Evolutionary conservation across 2,888 invertebrate genomes (phyloP).

Genomic region (Melanophora roralis): DNA sequence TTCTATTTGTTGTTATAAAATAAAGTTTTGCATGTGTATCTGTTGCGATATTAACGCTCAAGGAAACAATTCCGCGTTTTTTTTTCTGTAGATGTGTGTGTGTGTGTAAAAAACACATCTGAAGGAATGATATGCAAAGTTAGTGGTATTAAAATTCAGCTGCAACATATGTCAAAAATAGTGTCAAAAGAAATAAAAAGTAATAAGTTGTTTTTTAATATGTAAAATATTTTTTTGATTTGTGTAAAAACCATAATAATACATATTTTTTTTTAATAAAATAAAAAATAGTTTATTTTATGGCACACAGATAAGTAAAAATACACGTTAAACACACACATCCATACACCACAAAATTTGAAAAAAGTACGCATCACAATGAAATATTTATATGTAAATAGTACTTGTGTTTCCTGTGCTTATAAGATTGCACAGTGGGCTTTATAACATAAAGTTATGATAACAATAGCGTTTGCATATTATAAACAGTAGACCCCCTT

Average conservation of each 20-base stretch:
- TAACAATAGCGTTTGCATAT: no score
- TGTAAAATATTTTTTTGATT: conserved; percentile 18
- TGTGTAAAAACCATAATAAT: conserved; percentile 31
- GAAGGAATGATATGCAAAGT: conserved; percentile 26
- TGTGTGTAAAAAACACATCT: background rate
- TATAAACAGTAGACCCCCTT: no score
- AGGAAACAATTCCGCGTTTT: conserved; percentile 17
- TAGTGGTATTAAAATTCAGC: conserved; percentile 38
- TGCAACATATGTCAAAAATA: conserved; percentile 50
- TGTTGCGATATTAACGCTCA: conserved; percentile 1
- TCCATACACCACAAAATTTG: background rate
- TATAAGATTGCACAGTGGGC: conserved; percentile 9
- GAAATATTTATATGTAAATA: conserved; percentile 6
- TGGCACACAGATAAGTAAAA: no score
- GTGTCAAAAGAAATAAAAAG: background rate
- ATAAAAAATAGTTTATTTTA: conserved; percentile 39
- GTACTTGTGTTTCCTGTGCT: background rate
- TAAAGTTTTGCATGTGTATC: background rate
- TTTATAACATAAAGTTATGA: no score
- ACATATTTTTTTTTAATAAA: conserved; percentile 9
- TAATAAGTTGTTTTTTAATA: background rate
- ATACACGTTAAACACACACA: no score
- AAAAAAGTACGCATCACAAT: background rate
- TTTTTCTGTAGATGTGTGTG: background rate
- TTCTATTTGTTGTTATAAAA: no score